Base-by-base conservation (phyloP, 2,888 invertebrate species). In the Onthophagus sagittarius region DNA sequence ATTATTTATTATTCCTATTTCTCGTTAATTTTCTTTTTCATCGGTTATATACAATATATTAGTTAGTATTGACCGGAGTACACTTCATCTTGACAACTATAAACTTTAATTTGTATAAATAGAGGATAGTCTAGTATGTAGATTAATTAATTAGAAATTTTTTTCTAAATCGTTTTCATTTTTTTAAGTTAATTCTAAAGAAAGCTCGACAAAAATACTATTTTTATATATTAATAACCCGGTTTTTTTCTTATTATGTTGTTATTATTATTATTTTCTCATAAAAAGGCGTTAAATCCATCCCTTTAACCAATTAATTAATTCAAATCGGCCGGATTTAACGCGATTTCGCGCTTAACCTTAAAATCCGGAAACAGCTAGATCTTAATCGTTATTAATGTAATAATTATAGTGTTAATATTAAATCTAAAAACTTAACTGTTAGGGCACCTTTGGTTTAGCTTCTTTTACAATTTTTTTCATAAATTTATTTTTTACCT, bases 401-500 rank as follows among this genome's bases (percentile, higher is more conserved):
- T 70, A 33, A 14, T 71, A 71, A 71, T 71, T 70, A 73, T 73
- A 73, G 70, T 70, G 62, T 63, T 75, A 74, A 74, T 78, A 76
- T 79, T 79, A 80, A 80, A 80, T 79, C 84, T 83, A 87, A 87
- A 84, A 88, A 88, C 88, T 88, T 88, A 89, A 88, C 87, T 86
- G 87, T 88, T 89, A 92, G 92, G 93, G 93, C 92, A 93, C 92
- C 92, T 93, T 93, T 93, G 93, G 92, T 93, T 92, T 92, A 91
- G 91, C 91, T 91, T 92, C 11, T 91, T 90, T 80, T 79, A 76
- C 74, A 73, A 74, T 79, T 70, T 73, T 71, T 71, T 71, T n/a
- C 15, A 62, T 71, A 23, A 23, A 62, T 71, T 15, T 15, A 15
- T 69, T 70, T 69, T 62, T 39, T 63, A 63, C 62, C 70, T 70